Conservation (phyloP, 2,888 invertebrate species). For the Orthonychiurus folsomi region DNA sequence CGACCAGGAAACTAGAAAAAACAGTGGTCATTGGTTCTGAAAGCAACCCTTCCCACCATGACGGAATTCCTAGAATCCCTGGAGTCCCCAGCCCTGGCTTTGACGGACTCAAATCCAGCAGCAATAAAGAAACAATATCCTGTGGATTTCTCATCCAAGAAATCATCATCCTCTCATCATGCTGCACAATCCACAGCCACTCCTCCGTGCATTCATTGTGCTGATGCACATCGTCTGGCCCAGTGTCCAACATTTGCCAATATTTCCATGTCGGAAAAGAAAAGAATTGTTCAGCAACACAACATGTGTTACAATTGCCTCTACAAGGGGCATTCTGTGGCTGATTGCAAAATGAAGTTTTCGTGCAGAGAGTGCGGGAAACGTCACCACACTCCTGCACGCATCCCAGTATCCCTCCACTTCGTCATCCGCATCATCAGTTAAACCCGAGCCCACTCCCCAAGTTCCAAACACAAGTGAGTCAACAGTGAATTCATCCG, state of each 20-base stretch:
- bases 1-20: not conserved
- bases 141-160: no score
- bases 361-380: conserved; percentile 9
- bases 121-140: not conserved
- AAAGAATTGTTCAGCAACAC: not conserved
- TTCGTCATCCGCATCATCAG: not conserved
- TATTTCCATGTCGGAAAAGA: not conserved
- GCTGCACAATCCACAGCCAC: not conserved
- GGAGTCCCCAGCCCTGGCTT: conserved; percentile 6
- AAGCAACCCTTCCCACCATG: not conserved
- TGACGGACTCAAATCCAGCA: not conserved
- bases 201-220: not conserved
- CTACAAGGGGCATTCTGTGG: not conserved
- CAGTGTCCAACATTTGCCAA: not conserved
- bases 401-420: not conserved
- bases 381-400: conserved; percentile 9
- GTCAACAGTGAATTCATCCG: not conserved
- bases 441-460: not conserved
- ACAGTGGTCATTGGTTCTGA: conserved; percentile 3
- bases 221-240: not conserved
- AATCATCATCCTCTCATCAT: conserved; percentile 6
- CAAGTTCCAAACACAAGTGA: no score
- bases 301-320: conserved; percentile 10
- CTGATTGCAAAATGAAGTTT: not conserved
- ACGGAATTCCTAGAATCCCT: conserved; percentile 6